A percentile compares a stretch with the other conserved stretches of the same genome.
phyloP scores from a whole-genome alignment of 2,113 vertebrate species.

The human region DNA sequence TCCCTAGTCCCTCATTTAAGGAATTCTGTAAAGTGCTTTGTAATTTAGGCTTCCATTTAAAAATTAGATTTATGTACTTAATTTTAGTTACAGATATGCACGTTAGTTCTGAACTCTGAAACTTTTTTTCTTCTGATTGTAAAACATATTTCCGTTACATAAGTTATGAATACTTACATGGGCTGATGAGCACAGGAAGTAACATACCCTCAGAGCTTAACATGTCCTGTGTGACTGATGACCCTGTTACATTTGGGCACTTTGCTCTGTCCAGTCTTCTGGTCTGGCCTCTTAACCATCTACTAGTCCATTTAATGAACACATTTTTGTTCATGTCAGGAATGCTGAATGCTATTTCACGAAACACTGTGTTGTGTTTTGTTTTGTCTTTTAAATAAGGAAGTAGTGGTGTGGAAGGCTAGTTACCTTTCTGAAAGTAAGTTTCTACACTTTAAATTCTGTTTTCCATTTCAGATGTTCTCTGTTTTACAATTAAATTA shows the following conservation, averaged over 20 bases:
- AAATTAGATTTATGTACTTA: not conserved
- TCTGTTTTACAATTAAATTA: not conserved
- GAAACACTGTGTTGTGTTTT: not conserved
- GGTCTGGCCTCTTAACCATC: accelerated
- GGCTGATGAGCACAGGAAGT: not conserved
- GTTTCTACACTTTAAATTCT: not conserved
- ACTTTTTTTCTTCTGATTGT: not conserved
- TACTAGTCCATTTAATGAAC: not conserved
- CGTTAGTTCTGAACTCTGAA: not conserved
- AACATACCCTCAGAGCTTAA: not conserved
- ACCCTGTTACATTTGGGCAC: too few species aligned
- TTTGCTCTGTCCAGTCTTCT: too few species aligned
- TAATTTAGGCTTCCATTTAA: not conserved
- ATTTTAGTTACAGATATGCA: not conserved
- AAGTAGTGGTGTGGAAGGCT: not conserved
- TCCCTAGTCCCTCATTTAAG: not conserved
- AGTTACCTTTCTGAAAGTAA: not conserved
- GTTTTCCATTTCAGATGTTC: not conserved
- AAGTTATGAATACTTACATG: not conserved
- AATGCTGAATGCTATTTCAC: not conserved
- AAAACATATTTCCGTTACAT: not conserved
- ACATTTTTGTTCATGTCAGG: accelerated
- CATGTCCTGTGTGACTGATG: not conserved
- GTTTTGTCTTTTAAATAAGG: not conserved
- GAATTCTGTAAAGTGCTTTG: not conserved